Base-by-base conservation (phyloP, 2,888 invertebrate genomes). In the Amiota mariae region DNA sequence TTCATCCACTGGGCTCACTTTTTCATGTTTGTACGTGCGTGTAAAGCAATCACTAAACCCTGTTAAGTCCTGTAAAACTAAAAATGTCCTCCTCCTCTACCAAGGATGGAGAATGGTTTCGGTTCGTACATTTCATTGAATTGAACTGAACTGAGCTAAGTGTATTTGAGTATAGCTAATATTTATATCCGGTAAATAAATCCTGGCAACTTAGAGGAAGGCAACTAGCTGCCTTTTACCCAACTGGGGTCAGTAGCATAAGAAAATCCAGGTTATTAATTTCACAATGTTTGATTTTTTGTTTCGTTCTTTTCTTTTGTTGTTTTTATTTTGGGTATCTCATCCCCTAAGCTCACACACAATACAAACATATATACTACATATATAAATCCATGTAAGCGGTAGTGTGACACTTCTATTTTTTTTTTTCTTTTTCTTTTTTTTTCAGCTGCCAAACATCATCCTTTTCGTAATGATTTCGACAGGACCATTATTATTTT, bases 121-220 rank as follows among this genome's bases (percentile, higher is more conserved):
- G 36, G 6, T 36, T 36, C 36, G 6, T 36, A 36, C 36, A 36
- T 36, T 24, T 1, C 1, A 24, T 3, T 24, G 24, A 24, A 24
- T 3, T 36, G 6, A 36, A 36, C 36, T 36, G 36, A 36, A 36
- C 36, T 6, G 36, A 36, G 36, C 36, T 36, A 85, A 80, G 79
- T 81, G 79, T 85, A 82, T 86, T 82, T 84, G 84, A 80, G 81
- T 85, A 84, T 81, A 82, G 85, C 84, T 84, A 85, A 83, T 84
- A 84, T 85, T 83, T 83, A 82, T 84, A 85, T 85, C 83, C 85
- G 81, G 80, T 85, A 85, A 85, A 85, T 85, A 85, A 85, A 85
- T 85, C 84, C 81, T 75, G 70, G 74, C 78, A 76, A 73, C 80
- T 72, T 66, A 63, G 72, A 70, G 63, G 48, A 11, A 56, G 70